Base-by-base conservation (phyloP, 1,140 invertebrate genomes). In the Penaeus japonicus region DNA sequence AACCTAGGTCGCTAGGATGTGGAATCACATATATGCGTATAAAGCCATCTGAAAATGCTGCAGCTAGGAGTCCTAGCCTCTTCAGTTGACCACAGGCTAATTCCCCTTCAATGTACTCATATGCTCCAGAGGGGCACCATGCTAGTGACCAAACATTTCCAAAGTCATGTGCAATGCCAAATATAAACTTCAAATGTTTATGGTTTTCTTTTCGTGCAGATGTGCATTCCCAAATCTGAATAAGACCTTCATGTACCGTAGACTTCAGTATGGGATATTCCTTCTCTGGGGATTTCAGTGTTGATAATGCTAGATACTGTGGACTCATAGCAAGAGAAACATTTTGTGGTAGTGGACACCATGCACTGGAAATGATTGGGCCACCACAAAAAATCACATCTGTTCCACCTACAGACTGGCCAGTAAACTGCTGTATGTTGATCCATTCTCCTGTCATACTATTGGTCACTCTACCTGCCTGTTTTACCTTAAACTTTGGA, bases 41-140 rank as follows among this genome's bases (percentile, higher is more conserved):
- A 4, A 53, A 75, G 59, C 85, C 85, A 83, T 88, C 87, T 47
- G 87, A 88, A 47, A 80, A 88, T 7, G 79, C 87, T 15, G 94
- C 93, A n/a, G 95, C 95, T 62, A 96, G 91, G 10, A 96, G 91
- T 17, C 96, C 96, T 90, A 96, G 92, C 91, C 95, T 93, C 62
- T 91, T 91, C 1, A 92, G 78, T 15, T 55, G n/a, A 62, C 89
- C 86, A 81, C 89, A 83, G 22, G 57, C 30, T 15, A 20, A 15
- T 10, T 77, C n/a, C 20, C 73, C 85, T 27, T 55, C 47, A 22
- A 12, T n/a, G 24, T 75, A 82, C 53, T 90, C 93, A 88, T 94
- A 94, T 90, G 94, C 94, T 30, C 96, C 96, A 0, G 95, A 96
- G 20, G 96, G 96, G 92, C 96, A 96, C 95, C 96, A 96, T 91